Base-by-base conservation (phyloP, 2,888 invertebrate genomes). In the Sinodicranocentrus sp. region DNA sequence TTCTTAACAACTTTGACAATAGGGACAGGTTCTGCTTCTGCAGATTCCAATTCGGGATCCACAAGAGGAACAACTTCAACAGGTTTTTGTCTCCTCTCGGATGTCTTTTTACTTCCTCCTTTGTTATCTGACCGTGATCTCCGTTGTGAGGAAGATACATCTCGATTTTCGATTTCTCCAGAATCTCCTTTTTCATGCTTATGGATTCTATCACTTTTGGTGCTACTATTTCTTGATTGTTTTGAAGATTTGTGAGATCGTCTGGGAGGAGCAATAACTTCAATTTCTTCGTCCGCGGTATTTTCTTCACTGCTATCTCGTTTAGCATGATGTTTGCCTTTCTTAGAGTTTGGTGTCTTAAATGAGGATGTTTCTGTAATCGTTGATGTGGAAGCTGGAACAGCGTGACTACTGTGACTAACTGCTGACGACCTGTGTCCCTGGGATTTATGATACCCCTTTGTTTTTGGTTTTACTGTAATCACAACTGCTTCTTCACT, bases 161-260 rank as follows among this genome's bases (percentile, higher is more conserved):
- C 77, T 1, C n/a, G n/a, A n/a, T 78, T 70, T 17, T 70, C 78
- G 15, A 54, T 28, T 54, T 76, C 76, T 17, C 61, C 70, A 48
- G 78, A 78, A 23, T 78, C 78, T 3, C 78, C 78, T 23, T 78
- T 78, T 6, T 68, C 48, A 48, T 70, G 43, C 17, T 78, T 77
- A 1, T 5, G 8, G 6, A 15, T 8, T 28, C 28, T 33, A 21
- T 1, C n/a, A 17, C 21, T 54, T 21, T 63, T 52, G 1, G 6
- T 3, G 8, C 8, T 28, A 19, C 25, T 23, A 21, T 48, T 63
- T 48, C 57, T 19, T 0, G 76, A 67, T 52, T 48, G 26, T 21
- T 70, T 68, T 1, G 68, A 68, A 8, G 70, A 43, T 19, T 78
- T 78, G 33, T 33, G 33, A 19, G 77, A 44, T 17, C n/a, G 28